These are phyloP conservation scores for Apantesis nais DNA, from an alignment of 2,888 invertebrate genomes.

Conservation along the genomic window DNA sequence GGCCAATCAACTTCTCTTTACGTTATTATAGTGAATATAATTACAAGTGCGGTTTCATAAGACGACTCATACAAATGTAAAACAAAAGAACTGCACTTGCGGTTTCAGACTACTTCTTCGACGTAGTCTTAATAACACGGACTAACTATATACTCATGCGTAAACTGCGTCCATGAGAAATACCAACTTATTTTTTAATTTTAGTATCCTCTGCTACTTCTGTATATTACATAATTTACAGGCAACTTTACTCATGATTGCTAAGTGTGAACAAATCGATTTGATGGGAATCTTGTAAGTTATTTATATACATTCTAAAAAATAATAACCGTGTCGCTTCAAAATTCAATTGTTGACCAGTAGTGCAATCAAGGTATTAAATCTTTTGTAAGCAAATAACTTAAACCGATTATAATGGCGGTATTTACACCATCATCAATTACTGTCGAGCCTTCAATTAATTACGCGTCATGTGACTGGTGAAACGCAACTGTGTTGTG, in stretches of 20 bases:
- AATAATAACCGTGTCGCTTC: slow-evolving; percentile 18
- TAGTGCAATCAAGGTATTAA: slow-evolving; percentile 34
- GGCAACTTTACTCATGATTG: slow-evolving; percentile 5
- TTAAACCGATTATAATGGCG: slow-evolving; percentile 39
- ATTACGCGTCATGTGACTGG: slow-evolving; percentile 22
- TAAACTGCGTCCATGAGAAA: background rate
- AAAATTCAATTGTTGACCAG: slow-evolving; percentile 26
- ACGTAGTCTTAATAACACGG: slow-evolving; percentile 2
- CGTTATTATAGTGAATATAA: slow-evolving; percentile 71
- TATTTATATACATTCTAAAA: slow-evolving; percentile 20
- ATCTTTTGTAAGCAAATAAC: slow-evolving; percentile 39
- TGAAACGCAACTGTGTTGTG: slow-evolving; percentile 41
- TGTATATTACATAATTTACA: slow-evolving; percentile 12
- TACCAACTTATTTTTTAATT: background rate
- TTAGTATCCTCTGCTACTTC: background rate
- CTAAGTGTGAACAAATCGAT: slow-evolving; percentile 19
- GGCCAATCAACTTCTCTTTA: slow-evolving; percentile 75
- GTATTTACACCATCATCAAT: slow-evolving; percentile 51
- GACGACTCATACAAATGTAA: slow-evolving; percentile 52
- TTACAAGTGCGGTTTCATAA: slow-evolving; percentile 54
- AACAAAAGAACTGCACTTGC: slow-evolving; percentile 62
- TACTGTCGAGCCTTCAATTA: slow-evolving; percentile 55
- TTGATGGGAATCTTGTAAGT: slow-evolving; percentile 20
- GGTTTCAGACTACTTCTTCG: slow-evolving; percentile 34
- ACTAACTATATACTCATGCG: background rate